Base-by-base conservation (phyloP, 2,888 invertebrate species). In the Hemicrepidius hirtus region DNA sequence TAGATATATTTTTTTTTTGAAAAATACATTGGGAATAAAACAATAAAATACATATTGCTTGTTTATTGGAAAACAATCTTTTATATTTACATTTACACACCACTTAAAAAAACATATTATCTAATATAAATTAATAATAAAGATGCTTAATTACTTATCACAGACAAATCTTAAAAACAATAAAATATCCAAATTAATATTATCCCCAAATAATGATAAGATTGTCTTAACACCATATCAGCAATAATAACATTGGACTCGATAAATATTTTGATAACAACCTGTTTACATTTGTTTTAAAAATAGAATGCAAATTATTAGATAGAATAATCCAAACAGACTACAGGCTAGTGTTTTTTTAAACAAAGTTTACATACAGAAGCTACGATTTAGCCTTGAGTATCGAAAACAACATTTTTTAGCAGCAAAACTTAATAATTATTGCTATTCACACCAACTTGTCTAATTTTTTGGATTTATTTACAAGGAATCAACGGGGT, bases 1-100 rank as follows among this genome's bases (percentile, higher is more conserved):
- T n/a, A n/a, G n/a, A n/a, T n/a, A n/a, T n/a, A n/a, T n/a, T n/a
- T n/a, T n/a, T n/a, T n/a, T n/a, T n/a, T n/a, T n/a, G n/a, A n/a
- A n/a, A n/a, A n/a, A n/a, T n/a, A n/a, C n/a, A n/a, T n/a, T 37
- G 37, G 10, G 16, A 49, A 20, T 49, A 21, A 20, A 20, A 49
- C 7, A 21, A 16, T 2, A 10, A 20, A 49, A 49, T 18, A 49
- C 28, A 16, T 35, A 18, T 57, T 37, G 9, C 37, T 57, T 37
- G 21, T 57, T 57, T 57, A 57, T 57, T 57, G 37, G 37, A 57
- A 57, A 57, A 53, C 53, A 53, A 37, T 40, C 21, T n/a, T 24
- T 21, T 50, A 2, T 57, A 57, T 57, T 57, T 57, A 57, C 57
- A 57, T 57, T 13, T 57, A 37, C 37, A 57, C 57, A 57, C 57